Conservation (phyloP, 2,888 invertebrate species). For the Coecobrya sp. region DNA sequence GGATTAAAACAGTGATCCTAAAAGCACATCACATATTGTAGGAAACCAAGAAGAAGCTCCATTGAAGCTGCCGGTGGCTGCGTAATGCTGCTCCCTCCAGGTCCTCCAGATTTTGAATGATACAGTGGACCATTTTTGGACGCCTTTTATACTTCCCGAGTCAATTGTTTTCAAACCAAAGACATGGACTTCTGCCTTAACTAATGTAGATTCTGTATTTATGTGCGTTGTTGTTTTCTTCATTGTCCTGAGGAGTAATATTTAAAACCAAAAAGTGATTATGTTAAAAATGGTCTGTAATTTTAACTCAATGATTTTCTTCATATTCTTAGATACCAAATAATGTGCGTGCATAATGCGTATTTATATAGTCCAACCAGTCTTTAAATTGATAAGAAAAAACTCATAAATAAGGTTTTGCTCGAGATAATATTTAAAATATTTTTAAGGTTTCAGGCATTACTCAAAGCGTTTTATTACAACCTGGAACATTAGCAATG, state of each 20-base stretch:
- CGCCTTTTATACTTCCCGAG: conserved; percentile 25
- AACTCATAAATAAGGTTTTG: conserved; percentile 2
- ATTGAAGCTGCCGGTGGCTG: not conserved
- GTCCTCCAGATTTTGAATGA: conserved; percentile 21
- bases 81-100: not conserved
- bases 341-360: too few species aligned
- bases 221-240: too few species aligned
- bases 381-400: not conserved
- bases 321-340: too few species aligned
- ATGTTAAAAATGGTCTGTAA: too few species aligned
- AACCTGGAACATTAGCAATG: not conserved
- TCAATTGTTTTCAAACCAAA: not conserved
- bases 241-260: too few species aligned
- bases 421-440: too few species aligned
- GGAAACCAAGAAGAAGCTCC: not conserved
- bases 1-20: conserved; percentile 29
- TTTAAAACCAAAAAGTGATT: too few species aligned
- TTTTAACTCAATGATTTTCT: too few species aligned
- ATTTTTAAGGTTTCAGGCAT: too few species aligned
- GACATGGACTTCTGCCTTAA: too few species aligned
- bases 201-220: too few species aligned
- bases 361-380: too few species aligned
- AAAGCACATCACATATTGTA: conserved; percentile 53
- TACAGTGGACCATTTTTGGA: not conserved
- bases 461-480: not conserved